A percentile compares a stretch with the other conserved stretches of the same genome.
Conservation (phyloP, 2,113 vertebrate species). For the Sinocyclocheilus grahami region DNA sequence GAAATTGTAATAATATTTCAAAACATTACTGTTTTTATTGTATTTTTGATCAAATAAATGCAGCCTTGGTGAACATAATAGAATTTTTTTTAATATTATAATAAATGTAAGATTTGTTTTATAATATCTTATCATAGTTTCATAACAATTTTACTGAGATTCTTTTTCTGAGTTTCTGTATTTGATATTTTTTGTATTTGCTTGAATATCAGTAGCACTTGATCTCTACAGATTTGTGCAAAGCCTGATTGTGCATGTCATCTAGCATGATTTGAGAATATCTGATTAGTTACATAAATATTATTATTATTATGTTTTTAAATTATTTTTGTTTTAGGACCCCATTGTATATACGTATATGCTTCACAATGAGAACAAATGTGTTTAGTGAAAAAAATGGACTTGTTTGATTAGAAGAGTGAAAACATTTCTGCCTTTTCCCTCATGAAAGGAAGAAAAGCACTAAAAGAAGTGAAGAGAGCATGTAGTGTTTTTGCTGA, state of each 20-base stretch:
- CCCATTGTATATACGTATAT: neutral
- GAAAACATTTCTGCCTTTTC: conserved; percentile 45
- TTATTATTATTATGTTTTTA: no score
- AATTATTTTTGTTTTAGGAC: no score
- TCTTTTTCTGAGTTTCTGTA: no score
- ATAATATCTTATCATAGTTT: neutral
- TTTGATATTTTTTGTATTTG: no score
- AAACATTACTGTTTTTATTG: neutral
- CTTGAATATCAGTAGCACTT: no score
- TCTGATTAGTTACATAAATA: neutral
- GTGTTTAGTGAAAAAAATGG: neutral
- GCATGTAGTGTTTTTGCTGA: conserved; percentile 56
- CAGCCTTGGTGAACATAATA: neutral
- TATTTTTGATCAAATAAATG: neutral
- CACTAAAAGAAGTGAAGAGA: conserved; percentile 63
- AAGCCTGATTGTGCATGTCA: neutral
- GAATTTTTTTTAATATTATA: no score
- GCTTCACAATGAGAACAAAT: no score
- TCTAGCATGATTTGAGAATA: neutral
- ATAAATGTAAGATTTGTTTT: neutral
- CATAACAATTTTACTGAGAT: neutral
- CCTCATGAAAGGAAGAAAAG: conserved; percentile 71
- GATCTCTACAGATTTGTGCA: neutral
- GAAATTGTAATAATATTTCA: neutral
- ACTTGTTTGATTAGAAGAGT: neutral